Conservation (phyloP, 2,113 vertebrate genomes). For the Neogale vison region DNA sequence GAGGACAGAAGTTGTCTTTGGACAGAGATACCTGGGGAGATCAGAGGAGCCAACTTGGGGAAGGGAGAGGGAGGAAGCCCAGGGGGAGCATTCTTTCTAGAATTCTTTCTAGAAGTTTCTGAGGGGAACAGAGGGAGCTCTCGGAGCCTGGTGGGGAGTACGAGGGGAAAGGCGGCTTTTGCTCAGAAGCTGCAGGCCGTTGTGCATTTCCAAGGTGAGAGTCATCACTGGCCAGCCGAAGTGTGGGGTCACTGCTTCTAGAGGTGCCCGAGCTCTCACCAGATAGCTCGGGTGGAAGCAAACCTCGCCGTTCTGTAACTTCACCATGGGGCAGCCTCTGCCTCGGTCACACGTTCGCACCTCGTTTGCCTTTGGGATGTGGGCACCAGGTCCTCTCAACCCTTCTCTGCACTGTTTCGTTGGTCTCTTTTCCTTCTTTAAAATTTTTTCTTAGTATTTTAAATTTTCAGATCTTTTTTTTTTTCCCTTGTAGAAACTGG, state of each 20-base stretch:
- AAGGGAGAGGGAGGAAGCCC: neutral
- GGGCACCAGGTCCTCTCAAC: accelerated
- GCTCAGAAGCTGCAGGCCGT: accelerated
- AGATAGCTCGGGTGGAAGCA: accelerated
- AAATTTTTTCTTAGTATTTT: neutral
- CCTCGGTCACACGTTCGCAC: accelerated
- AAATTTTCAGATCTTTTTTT: neutral
- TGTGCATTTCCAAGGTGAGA: accelerated
- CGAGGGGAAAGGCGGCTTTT: accelerated
- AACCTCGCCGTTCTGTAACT: neutral
- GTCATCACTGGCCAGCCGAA: accelerated
- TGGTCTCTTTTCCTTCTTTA: neutral
- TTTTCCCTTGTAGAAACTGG: neutral
- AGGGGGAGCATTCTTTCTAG: accelerated
- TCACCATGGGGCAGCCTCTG: accelerated
- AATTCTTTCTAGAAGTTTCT: neutral
- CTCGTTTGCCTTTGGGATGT: accelerated
- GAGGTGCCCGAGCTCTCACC: accelerated
- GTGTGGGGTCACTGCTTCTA: accelerated
- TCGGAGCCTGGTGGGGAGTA: accelerated
- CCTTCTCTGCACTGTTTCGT: accelerated
- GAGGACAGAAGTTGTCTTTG: neutral
- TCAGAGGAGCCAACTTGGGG: accelerated
- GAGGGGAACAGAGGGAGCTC: neutral
- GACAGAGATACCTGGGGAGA: accelerated